These are phyloP conservation scores for Hydrozoanthus tunicans DNA, from an alignment of 64 coral and sea anemone genomes.

Conservation along the genomic window DNA sequence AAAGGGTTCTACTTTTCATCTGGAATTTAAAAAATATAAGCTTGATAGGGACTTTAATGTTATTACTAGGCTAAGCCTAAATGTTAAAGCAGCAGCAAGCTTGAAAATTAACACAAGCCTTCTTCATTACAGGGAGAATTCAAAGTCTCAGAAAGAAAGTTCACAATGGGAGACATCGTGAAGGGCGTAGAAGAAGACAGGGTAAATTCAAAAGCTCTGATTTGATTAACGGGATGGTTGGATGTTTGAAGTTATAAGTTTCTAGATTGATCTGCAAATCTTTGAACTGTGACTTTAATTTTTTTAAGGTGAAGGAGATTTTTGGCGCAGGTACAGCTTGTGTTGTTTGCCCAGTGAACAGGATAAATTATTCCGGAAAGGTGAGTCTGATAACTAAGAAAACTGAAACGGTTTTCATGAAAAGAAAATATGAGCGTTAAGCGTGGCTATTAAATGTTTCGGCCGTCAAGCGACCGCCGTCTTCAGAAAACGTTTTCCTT, in stretches of 20 bases:
- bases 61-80: too few species aligned
- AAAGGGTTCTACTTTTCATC: too few species aligned
- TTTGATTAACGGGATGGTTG: not conserved
- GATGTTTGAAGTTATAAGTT: not conserved
- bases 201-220: constrained; percentile 26
- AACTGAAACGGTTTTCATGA: too few species aligned
- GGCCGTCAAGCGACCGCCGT: too few species aligned
- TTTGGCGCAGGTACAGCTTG: constrained; percentile 97
- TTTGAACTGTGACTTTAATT: not conserved
- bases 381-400: constrained; percentile 29
- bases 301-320: constrained; percentile 77
- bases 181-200: constrained; percentile 74
- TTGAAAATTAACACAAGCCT: too few species aligned
- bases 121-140: constrained; percentile 71
- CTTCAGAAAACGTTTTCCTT: too few species aligned
- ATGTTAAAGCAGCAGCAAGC: too few species aligned
- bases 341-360: constrained; percentile 91
- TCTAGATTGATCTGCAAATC: not conserved
- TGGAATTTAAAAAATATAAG: too few species aligned
- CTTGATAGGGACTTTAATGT: too few species aligned
- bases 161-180: constrained; percentile 79
- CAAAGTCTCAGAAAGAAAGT: constrained; percentile 83
- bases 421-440: too few species aligned
- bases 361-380: constrained; percentile 87
- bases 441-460: too few species aligned